Evolutionary conservation across 2,888 invertebrate species (phyloP), one percentile per base, ranked within the genome.

Genomic region (Metopia argyrocephala): DNA sequence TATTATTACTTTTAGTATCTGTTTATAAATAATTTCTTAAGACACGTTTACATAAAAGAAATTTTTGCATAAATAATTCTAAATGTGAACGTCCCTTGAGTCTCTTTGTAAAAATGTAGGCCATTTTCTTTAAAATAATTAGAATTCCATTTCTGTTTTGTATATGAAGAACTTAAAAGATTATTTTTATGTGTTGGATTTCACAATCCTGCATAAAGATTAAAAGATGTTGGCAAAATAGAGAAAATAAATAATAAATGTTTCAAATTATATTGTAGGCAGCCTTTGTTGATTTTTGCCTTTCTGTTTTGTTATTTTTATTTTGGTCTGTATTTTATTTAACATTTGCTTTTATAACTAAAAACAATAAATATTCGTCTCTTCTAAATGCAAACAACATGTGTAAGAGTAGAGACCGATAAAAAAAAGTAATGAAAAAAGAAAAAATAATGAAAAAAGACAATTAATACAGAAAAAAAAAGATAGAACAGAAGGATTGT

Each of bases 261-360:
- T 71, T 20, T 46, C 45, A 62, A 73, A 27, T 28, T 62, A 64
- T 38, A 21, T 3, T n/a, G n/a, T n/a, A n/a, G n/a, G n/a, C n/a
- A n/a, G n/a, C n/a, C n/a, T n/a, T n/a, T n/a, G n/a, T n/a, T n/a
- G n/a, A n/a, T n/a, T n/a, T n/a, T n/a, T n/a, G n/a, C n/a, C n/a
- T n/a, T n/a, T n/a, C n/a, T n/a, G n/a, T n/a, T n/a, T n/a, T n/a
- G n/a, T n/a, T n/a, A n/a, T n/a, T n/a, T 31, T 50, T 27, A 18
- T 57, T 50, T 50, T 9, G 9, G 38, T 28, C 18, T 27, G 3
- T 15, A 12, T 18, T 27, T 3, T 25, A 15, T 57, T 28, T 25
- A 61, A 75, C 59, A 68, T 75, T 59, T 59, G 57, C 15, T 50
- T 59, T 52, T 66, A 48, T 75, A 75, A 61, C 45, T 57, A 38